Evolutionary conservation across 2,113 vertebrate species (phyloP).

Genomic region (Neogobius melanostomus): DNA sequence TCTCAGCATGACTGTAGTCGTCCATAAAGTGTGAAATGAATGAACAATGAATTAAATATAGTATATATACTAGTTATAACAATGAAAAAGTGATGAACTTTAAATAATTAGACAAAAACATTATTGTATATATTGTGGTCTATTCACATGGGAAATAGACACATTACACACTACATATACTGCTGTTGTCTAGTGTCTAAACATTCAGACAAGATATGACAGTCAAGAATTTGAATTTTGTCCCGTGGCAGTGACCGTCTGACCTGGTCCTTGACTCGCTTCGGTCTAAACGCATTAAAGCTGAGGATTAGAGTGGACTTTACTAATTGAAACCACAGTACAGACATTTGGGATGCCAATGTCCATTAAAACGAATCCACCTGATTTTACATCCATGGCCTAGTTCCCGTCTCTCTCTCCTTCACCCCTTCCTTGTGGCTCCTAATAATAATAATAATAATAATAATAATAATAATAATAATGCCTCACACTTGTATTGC

Average conservation of each 20-base stretch:
- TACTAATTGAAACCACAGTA: constrained; percentile 28
- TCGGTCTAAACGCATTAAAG: constrained; percentile 13
- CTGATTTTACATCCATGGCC: constrained; percentile 24
- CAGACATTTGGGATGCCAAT: constrained; percentile 24
- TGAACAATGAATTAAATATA: too few relatives aligned
- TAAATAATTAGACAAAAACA: too few relatives aligned
- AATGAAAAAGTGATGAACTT: too few relatives aligned
- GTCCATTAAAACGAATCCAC: constrained; percentile 30
- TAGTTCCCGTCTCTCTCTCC: constrained; percentile 16
- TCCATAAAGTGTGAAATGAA: too few relatives aligned
- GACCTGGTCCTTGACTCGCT: constrained; percentile 4
- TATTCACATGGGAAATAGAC: too few relatives aligned
- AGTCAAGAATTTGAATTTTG: constrained; percentile 22
- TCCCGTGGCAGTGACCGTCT: constrained; percentile 38
- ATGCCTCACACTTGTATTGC: too few relatives aligned
- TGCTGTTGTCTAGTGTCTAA: neutral
- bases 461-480: too few relatives aligned
- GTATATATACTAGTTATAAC: too few relatives aligned
- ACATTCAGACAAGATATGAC: constrained; percentile 47
- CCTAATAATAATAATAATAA: neutral
- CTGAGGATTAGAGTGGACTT: constrained; percentile 35
- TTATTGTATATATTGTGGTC: neutral
- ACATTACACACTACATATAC: too few relatives aligned
- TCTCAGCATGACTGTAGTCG: too few relatives aligned
- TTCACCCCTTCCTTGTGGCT: constrained; percentile 3